A percentile compares a stretch with the other conserved stretches of the same genome.
phyloP scores from a whole-genome alignment of 2,113 vertebrate species.

The Delphinus delphis region DNA sequence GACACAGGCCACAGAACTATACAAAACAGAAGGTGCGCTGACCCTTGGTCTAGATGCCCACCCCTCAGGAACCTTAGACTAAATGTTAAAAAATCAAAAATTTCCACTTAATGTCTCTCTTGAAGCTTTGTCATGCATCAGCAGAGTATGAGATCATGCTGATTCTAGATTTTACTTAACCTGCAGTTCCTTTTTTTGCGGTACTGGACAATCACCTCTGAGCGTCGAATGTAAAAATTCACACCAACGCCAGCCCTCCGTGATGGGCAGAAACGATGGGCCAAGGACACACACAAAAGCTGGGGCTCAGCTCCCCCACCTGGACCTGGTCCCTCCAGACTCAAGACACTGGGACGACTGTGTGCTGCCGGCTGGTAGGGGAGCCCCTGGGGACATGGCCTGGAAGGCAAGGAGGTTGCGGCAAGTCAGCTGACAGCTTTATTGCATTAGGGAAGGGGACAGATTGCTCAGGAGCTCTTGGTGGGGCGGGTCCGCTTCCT shows the following conservation, averaged over 20 bases:
- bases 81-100: not conserved
- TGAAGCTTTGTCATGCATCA: rapidly evolving
- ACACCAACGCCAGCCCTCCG: not conserved
- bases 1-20: not conserved
- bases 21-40: rapidly evolving
- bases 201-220: rapidly evolving
- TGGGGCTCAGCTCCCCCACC: not conserved
- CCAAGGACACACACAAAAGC: not conserved
- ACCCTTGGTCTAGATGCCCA: not conserved
- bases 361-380: rapidly evolving
- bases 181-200: rapidly evolving
- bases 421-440: not conserved
- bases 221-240: not conserved
- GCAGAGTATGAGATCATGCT: rapidly evolving
- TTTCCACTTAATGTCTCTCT: rapidly evolving
- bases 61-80: not conserved
- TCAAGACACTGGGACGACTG: not conserved
- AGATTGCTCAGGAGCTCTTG: conserved; percentile 83
- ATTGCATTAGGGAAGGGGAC: not conserved
- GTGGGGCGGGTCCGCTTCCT: conserved; percentile 91
- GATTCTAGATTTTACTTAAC: rapidly evolving
- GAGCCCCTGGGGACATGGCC: not conserved
- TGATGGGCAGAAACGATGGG: rapidly evolving
- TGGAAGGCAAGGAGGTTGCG: rapidly evolving
- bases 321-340: not conserved